Evolutionary conservation across 2,113 vertebrate genomes (phyloP).

Genomic region (Calyptomena viridis): DNA sequence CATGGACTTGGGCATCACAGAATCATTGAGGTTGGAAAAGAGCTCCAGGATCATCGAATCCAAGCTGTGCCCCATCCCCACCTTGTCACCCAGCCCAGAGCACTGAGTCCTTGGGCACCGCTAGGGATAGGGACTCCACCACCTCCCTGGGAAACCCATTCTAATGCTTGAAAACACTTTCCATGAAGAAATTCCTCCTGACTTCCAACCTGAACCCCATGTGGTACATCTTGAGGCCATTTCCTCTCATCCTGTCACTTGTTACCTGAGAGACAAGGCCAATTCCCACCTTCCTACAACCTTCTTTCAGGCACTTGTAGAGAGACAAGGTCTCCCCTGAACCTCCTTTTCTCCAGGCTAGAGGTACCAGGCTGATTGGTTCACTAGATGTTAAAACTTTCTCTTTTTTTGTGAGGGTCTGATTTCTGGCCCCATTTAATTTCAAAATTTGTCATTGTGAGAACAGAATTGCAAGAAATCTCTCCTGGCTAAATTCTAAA

Average conservation of each 20-base stretch:
- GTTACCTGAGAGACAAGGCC: neutral
- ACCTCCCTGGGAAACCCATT: neutral
- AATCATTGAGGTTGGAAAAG: neutral
- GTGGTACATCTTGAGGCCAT: neutral
- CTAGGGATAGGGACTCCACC: neutral
- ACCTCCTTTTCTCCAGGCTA: neutral
- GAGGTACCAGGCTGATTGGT: neutral
- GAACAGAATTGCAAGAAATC: neutral
- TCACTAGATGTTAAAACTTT: neutral
- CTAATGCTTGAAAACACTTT: neutral
- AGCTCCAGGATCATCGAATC: fast-evolving
- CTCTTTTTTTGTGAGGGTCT: neutral
- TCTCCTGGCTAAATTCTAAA: neutral
- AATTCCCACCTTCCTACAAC: neutral
- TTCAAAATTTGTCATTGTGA: neutral
- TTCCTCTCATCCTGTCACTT: neutral
- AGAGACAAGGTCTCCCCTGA: neutral
- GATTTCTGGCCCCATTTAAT: neutral
- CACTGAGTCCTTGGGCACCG: neutral
- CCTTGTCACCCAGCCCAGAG: neutral
- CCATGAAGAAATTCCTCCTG: neutral
- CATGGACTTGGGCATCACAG: neutral
- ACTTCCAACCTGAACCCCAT: neutral
- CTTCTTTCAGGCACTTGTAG: neutral
- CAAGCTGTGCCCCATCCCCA: neutral